Evolutionary conservation across 2,113 vertebrate genomes (phyloP), one percentile per base, ranked within the genome.

Genomic region (Paralichthys olivaceus): DNA sequence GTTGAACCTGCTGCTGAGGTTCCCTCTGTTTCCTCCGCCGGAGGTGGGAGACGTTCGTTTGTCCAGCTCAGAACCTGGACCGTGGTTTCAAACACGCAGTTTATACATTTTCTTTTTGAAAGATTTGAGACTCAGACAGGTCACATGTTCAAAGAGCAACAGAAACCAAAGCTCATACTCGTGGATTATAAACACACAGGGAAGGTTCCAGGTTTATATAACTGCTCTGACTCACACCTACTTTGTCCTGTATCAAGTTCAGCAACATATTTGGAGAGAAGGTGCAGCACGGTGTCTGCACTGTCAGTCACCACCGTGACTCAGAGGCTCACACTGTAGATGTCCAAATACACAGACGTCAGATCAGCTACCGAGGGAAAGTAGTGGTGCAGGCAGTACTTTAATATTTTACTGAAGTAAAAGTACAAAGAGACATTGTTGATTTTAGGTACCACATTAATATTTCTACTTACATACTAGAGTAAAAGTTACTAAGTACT

Each of bases 241-340:
- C 20, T 53, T 25, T 8, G 26, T 23, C 62, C 40, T 66, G 13
- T n/a, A 59, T 72, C 87, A 53, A 59, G 84, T 83, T 72, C 0
- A 63, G 37, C 82, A 62, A 75, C 84, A 83, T 85, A 80, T 75
- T 63, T 78, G 51, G n/a, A 9, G 40, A 71, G 68, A 12, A 45
- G 74, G 53, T n/a, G 0, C 60, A 57, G n/a, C 68, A 12, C 1
- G 0, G 40, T 26, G 20, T n/a, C 51, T 22, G 40, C n/a, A 43
- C 40, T 43, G 15, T 17, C 19, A 6, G 17, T 49, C 45, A 5
- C 15, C 43, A 13, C 34, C 4, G 34, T 13, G 40, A 43, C 40
- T 43, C 40, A 43, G 15, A 47, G 66, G 83, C 34, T 63, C 28
- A 72, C 45, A n/a, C 17, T 1, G 20, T 34, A 9, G 32, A 9